Conservation (phyloP, 2,797 vertebrate species). For the Cynopterus sphinx region DNA sequence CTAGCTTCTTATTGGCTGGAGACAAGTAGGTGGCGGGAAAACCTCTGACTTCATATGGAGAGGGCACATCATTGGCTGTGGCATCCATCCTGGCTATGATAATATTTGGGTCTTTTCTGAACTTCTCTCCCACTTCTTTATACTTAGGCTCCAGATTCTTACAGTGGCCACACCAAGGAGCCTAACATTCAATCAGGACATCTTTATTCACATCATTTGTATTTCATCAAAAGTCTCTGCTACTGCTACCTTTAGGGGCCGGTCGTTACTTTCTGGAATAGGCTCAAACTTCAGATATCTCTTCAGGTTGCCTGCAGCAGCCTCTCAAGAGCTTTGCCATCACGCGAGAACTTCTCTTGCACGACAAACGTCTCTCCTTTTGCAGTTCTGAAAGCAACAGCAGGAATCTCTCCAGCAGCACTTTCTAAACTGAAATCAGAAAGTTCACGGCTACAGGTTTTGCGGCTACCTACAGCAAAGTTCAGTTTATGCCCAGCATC, state of each 20-base stretch:
- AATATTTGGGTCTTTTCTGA: constrained; percentile 92
- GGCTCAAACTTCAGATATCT: constrained; percentile 97
- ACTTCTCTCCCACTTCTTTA: constrained; percentile 97
- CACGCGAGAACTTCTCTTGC: constrained; percentile 97
- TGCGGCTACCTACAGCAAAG: constrained; percentile 94
- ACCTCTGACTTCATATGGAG: constrained; percentile 96
- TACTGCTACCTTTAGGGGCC: constrained; percentile 94
- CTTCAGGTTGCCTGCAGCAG: constrained; percentile 95
- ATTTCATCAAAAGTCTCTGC: constrained; percentile 91
- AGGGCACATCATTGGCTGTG: constrained; percentile 98
- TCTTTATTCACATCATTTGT: constrained; percentile 96
- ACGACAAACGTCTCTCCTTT: constrained; percentile 97
- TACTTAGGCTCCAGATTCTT: constrained; percentile 98
- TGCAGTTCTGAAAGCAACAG: constrained; percentile 92
- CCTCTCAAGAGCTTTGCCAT: constrained; percentile 95
- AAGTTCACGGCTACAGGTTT: constrained; percentile 91
- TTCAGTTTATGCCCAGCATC: constrained; percentile 93
- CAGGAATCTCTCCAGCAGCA: constrained; percentile 90
- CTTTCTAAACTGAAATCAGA: constrained; percentile 93
- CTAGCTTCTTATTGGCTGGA: constrained; percentile 94
- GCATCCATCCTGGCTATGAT: constrained; percentile 99
- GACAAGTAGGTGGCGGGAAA: constrained; percentile 98
- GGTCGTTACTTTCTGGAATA: constrained; percentile 94
- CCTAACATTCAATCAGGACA: constrained; percentile 97
- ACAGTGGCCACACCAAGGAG: constrained; percentile 99